Evolutionary conservation across 2,797 vertebrate species (phyloP), one percentile per base, ranked within the genome.

Genomic region (Anguilla pacifica): DNA sequence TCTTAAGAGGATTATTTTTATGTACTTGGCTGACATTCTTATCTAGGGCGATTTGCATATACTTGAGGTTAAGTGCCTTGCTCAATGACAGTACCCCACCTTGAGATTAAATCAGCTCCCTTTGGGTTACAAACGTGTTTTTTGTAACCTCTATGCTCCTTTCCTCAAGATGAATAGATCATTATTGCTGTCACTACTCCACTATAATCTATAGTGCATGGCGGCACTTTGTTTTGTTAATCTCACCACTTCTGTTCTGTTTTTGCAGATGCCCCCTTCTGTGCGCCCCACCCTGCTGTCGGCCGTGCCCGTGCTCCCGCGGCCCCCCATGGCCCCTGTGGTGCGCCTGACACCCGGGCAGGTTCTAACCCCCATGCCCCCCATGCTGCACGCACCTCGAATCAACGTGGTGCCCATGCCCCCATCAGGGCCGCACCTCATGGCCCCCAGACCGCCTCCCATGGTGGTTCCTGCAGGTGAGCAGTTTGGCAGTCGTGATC

Each of bases 371-470:
- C 90, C 94, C 11, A 99, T 99, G 98, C 98, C 98, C 0, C 97
- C 98, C 0, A 99, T 99, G 93, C 96, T 99, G 83, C 97, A 98
- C 2, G 95, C 97, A 10, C 96, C 97, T 0, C 97, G 98, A 83
- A 98, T 99, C 94, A 99, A 98, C 0, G 98, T 99, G 89, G 97
- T 99, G 84, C 97, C 96, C 25, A 99, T 99, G 98, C 97, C 97
- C 0, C 97, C 97, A 31, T 93, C 98, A 0, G 97, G 95, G 0
- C 96, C 97, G 1, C 98, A 98, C 89, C 95, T 99, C 87, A 98
- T 99, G 98, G 96, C 97, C 1, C 97, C 98, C 0, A 97, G 98
- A 89, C 97, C 98, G 0, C 98, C 98, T 0, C 98, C 98, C 67
- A 99, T 99, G 99, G 98, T 99, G 39, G 98, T 99, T 59, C 98